These are phyloP conservation scores for Oenanthe melanoleuca DNA, from an alignment of 2,113 vertebrate species.

Conservation along the genomic window DNA sequence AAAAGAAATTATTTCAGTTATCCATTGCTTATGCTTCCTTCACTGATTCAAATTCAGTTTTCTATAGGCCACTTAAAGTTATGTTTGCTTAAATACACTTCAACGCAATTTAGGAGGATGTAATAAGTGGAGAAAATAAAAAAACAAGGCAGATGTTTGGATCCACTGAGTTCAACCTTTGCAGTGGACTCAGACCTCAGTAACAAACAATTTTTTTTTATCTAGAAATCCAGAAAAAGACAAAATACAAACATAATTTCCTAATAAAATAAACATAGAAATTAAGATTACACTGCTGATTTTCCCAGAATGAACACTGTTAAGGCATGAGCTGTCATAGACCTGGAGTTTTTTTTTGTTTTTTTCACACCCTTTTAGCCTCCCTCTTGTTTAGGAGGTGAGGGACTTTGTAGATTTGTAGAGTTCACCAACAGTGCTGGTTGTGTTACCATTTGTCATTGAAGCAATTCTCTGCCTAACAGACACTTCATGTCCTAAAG, in stretches of 20 bases:
- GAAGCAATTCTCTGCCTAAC: not conserved
- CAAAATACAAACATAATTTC: not conserved
- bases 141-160: not conserved
- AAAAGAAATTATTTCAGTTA: not conserved
- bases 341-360: not conserved
- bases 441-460: not conserved
- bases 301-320: not conserved
- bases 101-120: not conserved
- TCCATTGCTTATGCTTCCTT: not conserved
- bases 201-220: not conserved
- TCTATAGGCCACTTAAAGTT: not conserved
- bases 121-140: not conserved
- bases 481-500: not conserved
- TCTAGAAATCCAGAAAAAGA: not conserved
- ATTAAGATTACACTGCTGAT: not conserved
- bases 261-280: not conserved
- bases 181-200: not conserved
- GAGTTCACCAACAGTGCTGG: not conserved
- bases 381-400: not conserved
- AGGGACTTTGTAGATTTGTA: not conserved
- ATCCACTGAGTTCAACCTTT: not conserved
- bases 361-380: not conserved
- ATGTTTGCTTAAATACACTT: not conserved
- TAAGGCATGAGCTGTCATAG: not conserved
- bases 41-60: not conserved